These are phyloP conservation scores for Proterorhinus semilunaris DNA, from an alignment of 2,113 vertebrate species.

Conservation along the genomic window DNA sequence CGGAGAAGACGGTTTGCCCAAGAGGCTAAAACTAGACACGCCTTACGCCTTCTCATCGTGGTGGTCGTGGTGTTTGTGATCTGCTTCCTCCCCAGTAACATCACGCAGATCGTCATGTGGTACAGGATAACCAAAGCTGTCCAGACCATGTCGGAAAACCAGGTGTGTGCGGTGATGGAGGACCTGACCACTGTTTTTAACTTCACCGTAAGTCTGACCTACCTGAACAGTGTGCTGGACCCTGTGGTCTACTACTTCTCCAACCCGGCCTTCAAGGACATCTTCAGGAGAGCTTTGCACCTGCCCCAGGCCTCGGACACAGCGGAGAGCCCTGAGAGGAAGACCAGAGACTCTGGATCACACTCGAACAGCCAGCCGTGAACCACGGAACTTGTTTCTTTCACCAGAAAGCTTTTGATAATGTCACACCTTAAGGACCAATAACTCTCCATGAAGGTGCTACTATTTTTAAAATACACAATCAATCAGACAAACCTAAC, in stretches of 20 bases:
- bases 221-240: slow-evolving; percentile 72
- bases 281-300: slow-evolving; percentile 45
- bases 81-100: slow-evolving; percentile 71
- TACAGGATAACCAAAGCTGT: slow-evolving; percentile 7
- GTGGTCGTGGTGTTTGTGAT: slow-evolving; percentile 53
- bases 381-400: not conserved
- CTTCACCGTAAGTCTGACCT: slow-evolving; percentile 66
- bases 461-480: too few species aligned
- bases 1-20: slow-evolving; percentile 44
- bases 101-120: slow-evolving; percentile 70
- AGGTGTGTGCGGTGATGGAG: slow-evolving; percentile 38
- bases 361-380: not conserved
- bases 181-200: slow-evolving; percentile 51
- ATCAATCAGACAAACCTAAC: too few species aligned
- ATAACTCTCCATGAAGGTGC: too few species aligned
- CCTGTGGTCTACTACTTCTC: slow-evolving; percentile 75
- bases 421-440: too few species aligned
- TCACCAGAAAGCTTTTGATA: too few species aligned
- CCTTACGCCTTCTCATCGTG: slow-evolving; percentile 52
- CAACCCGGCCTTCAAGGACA: slow-evolving; percentile 59
- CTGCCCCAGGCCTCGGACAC: slow-evolving; percentile 13
- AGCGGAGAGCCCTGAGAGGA: slow-evolving; percentile 34
- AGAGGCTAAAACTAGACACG: slow-evolving; percentile 56
- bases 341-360: slow-evolving; percentile 39
- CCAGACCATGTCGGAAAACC: not conserved